These are phyloP conservation scores for Ashinkailepas kermadecensis DNA, from an alignment of 2,888 invertebrate genomes.

Conservation along the genomic window DNA sequence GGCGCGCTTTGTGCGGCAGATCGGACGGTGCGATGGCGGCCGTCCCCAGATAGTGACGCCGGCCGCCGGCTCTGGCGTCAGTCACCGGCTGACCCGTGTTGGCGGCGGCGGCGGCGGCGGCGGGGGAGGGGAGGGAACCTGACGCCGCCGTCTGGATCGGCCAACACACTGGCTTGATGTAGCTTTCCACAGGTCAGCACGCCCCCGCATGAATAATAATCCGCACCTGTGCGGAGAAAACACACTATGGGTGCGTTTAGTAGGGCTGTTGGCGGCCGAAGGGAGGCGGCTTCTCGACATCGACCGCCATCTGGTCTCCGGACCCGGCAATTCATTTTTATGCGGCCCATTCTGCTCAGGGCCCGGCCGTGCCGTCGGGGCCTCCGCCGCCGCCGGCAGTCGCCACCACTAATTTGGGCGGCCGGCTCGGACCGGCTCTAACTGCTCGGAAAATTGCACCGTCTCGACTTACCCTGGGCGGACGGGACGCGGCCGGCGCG, in stretches of 20 bases:
- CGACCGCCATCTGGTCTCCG: neutral
- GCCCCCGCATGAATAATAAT: neutral
- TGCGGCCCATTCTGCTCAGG: conserved; percentile 16
- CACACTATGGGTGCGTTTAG: neutral
- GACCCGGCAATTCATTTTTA: conserved; percentile 18
- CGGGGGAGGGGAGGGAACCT: neutral
- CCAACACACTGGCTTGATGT: neutral
- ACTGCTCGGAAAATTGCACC: conserved; percentile 23
- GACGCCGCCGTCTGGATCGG: neutral
- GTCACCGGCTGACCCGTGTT: neutral
- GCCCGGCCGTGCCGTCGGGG: neutral
- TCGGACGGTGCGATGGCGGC: neutral
- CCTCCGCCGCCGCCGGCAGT: conserved; percentile 2
- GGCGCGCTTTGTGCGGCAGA: too few species aligned
- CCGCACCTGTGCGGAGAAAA: neutral
- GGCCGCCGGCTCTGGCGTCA: neutral
- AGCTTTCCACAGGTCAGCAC: neutral
- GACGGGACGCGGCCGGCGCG: neutral
- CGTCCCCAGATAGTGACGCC: neutral
- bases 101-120: neutral
- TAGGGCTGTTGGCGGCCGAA: too few species aligned
- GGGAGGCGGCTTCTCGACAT: neutral
- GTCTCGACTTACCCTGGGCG: neutral
- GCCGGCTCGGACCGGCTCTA: neutral
- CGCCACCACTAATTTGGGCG: conserved; percentile 19